Conservation (phyloP, 1,140 invertebrate genomes). For the Alviniconcha marisindica region DNA sequence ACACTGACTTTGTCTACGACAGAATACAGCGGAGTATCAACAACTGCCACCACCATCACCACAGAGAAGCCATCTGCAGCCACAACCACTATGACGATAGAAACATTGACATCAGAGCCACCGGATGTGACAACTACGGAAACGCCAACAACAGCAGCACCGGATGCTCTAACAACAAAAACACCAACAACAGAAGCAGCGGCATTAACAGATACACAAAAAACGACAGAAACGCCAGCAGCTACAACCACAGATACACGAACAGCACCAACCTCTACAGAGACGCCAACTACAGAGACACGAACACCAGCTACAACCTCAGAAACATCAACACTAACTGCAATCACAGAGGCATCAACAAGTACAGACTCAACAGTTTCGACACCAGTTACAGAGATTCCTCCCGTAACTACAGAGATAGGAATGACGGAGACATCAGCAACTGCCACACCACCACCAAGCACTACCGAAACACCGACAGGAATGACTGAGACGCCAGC, state of each 20-base stretch:
- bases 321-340: background rate
- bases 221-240: background rate
- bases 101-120: background rate
- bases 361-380: background rate
- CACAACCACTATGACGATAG: background rate
- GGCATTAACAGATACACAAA: background rate
- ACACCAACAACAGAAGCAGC: background rate
- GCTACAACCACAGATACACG: conserved; percentile 4
- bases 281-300: conserved; percentile 16
- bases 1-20: too few species aligned
- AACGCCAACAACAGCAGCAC: background rate
- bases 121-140: background rate
- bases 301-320: conserved; percentile 8
- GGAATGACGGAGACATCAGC: background rate
- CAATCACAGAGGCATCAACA: background rate
- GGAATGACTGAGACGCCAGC: background rate
- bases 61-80: background rate
- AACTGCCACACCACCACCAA: background rate
- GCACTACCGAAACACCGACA: background rate
- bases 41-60: background rate
- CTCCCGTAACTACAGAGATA: background rate
- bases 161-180: conserved; percentile 1
- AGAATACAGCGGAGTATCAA: too few species aligned
- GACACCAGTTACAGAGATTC: background rate
- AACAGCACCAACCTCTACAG: background rate